Conservation (phyloP, 2,888 invertebrate genomes). For the Gonocerus acuteangulatus region DNA sequence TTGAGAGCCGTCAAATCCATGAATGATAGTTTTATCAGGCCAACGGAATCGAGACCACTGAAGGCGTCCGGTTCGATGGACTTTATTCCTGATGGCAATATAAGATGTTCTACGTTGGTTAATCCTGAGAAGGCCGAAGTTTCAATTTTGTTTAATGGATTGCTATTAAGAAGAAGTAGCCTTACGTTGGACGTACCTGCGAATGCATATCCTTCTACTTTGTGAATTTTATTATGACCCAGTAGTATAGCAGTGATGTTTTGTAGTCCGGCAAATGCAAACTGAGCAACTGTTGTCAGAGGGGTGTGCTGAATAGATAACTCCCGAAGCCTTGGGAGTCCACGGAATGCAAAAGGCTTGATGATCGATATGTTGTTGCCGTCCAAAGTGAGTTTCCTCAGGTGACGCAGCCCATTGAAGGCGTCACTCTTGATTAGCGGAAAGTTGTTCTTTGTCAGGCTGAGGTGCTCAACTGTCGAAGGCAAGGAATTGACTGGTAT, state of each 20-base stretch:
- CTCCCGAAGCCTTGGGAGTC: constrained; percentile 66
- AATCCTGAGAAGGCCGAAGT: constrained; percentile 77
- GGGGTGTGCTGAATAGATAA: constrained; percentile 82
- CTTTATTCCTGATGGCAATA: constrained; percentile 71
- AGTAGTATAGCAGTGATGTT: constrained; percentile 66
- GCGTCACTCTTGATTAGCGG: constrained; percentile 73
- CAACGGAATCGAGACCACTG: constrained; percentile 73
- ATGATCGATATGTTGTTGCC: constrained; percentile 79
- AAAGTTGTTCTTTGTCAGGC: constrained; percentile 77
- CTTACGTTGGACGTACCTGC: constrained; percentile 78
- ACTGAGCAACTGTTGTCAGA: constrained; percentile 67
- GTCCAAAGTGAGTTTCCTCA: constrained; percentile 75
- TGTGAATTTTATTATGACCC: constrained; percentile 61
- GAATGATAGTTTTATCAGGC: constrained; percentile 68
- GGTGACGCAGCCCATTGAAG: constrained; percentile 67
- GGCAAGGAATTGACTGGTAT: constrained; percentile 71
- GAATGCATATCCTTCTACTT: constrained; percentile 67
- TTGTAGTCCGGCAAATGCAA: constrained; percentile 75
- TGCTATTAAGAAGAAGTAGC: constrained; percentile 72
- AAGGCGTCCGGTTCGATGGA: constrained; percentile 72
- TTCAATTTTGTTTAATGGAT: constrained; percentile 72
- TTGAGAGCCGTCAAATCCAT: constrained; percentile 70
- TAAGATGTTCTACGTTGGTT: constrained; percentile 72
- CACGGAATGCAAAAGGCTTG: constrained; percentile 78
- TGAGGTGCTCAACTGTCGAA: constrained; percentile 70